Evolutionary conservation across 2,113 vertebrate genomes (phyloP).

Genomic region (Butorides virescens): DNA sequence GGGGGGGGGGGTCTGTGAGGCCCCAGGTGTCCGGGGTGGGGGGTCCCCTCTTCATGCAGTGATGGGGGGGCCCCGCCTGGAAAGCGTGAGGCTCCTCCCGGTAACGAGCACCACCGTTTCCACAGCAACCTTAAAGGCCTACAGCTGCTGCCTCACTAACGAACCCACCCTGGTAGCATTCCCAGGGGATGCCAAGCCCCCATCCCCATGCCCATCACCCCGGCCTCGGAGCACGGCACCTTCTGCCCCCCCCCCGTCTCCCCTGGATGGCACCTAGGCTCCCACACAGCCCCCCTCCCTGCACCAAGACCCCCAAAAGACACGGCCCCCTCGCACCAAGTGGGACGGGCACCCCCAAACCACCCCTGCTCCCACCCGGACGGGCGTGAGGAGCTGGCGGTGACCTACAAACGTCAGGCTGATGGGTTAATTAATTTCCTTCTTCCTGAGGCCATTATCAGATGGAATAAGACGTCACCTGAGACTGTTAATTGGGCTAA

Average conservation of each 20-base stretch:
- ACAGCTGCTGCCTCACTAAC: not conserved
- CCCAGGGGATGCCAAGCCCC: not conserved
- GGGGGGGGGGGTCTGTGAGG: accelerated
- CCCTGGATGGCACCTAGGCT: accelerated
- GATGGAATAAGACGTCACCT: conserved; percentile 41
- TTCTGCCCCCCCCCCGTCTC: accelerated
- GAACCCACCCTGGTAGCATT: not conserved
- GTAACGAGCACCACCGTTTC: conserved; percentile 27
- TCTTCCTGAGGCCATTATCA: conserved; percentile 38
- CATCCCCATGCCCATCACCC: not conserved
- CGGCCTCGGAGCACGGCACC: accelerated
- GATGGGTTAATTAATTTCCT: conserved; percentile 51
- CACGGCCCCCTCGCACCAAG: not conserved
- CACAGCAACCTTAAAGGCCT: conserved; percentile 65
- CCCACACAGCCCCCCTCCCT: not conserved
- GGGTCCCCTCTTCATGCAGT: not conserved
- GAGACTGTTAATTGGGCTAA: conserved; percentile 66
- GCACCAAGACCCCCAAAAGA: not conserved
- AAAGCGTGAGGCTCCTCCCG: not conserved
- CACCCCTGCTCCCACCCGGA: accelerated
- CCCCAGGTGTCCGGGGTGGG: accelerated
- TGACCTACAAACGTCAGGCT: conserved; percentile 46
- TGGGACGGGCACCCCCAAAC: accelerated
- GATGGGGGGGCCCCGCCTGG: not conserved
- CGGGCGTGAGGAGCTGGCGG: accelerated